A percentile compares a stretch with the other conserved stretches of the same genome.
Evolutionary conservation across 2,113 vertebrate genomes (phyloP).

Genomic region (Suricata suricatta): DNA sequence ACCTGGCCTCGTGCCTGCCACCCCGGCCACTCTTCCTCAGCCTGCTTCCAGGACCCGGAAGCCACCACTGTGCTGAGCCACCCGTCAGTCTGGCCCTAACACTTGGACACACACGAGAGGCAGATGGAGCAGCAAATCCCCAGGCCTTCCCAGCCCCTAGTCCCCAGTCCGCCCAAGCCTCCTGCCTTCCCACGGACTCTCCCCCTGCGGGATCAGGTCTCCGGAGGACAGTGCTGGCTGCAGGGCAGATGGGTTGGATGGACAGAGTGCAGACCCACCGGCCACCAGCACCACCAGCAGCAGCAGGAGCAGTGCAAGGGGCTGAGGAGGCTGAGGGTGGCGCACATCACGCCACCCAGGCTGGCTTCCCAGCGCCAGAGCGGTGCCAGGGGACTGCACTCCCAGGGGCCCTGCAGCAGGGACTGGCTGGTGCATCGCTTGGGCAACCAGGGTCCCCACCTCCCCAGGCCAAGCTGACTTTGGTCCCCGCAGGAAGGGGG

Average conservation of each 20-base stretch:
- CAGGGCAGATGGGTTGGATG: fast-evolving
- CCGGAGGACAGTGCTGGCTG: not conserved
- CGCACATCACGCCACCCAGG: not conserved
- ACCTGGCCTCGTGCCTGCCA: not conserved
- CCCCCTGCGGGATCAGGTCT: not conserved
- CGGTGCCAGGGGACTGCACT: not conserved
- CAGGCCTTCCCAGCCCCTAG: not conserved
- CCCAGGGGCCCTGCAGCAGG: not conserved
- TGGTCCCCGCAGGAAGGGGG: not conserved
- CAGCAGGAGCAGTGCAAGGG: too few relatives aligned
- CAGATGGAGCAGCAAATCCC: too few relatives aligned
- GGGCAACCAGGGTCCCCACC: not conserved
- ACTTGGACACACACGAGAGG: not conserved
- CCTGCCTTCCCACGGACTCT: not conserved
- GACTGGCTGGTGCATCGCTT: not conserved
- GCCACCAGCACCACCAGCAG: not conserved
- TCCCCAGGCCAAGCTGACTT: conserved; percentile 20
- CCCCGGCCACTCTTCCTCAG: not conserved
- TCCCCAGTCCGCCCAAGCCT: not conserved
- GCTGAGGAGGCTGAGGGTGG: not conserved
- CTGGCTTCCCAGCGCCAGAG: not conserved
- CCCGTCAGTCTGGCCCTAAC: not conserved
- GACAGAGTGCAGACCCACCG: not conserved
- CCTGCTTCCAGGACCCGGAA: not conserved
- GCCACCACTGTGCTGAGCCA: not conserved